A percentile compares a stretch with the other conserved stretches of the same genome.
Conservation (phyloP, 1,140 invertebrate genomes). For the Cydia amplana region DNA sequence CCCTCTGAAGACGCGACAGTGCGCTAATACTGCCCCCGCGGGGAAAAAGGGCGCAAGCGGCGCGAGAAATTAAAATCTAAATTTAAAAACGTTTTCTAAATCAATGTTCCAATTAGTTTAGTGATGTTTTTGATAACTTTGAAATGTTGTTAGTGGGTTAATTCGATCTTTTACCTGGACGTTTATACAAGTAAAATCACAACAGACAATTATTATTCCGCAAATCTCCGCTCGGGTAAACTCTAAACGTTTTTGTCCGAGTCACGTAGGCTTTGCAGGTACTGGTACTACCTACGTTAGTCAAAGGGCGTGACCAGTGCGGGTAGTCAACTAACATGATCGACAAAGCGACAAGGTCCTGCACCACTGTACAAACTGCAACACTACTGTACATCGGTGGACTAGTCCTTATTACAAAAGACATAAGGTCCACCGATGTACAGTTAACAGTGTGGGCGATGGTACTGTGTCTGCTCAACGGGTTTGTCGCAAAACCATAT, state of each 20-base stretch:
- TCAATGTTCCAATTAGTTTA: background rate
- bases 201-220: no score
- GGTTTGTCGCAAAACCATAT: no score
- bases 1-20: conserved; percentile 75
- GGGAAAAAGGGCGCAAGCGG: conserved; percentile 57
- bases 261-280: background rate
- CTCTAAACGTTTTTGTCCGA: background rate
- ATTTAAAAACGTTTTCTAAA: conserved; percentile 10
- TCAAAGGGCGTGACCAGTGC: conserved; percentile 3
- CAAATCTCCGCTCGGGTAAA: no score
- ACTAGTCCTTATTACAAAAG: no score
- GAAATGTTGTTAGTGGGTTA: background rate
- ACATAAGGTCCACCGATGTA: no score
- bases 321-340: conserved; percentile 15
- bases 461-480: background rate
- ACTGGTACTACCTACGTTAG: background rate
- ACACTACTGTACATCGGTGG: no score
- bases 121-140: background rate
- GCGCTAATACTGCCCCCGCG: conserved; percentile 68
- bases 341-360: conserved; percentile 2
- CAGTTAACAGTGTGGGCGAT: no score
- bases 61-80: conserved; percentile 35
- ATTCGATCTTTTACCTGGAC: background rate
- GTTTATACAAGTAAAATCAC: no score
- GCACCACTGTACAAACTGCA: no score